Evolutionary conservation across 2,113 vertebrate species (phyloP), one percentile per base, ranked within the genome.

Genomic region (Malurus cyaneus): DNA sequence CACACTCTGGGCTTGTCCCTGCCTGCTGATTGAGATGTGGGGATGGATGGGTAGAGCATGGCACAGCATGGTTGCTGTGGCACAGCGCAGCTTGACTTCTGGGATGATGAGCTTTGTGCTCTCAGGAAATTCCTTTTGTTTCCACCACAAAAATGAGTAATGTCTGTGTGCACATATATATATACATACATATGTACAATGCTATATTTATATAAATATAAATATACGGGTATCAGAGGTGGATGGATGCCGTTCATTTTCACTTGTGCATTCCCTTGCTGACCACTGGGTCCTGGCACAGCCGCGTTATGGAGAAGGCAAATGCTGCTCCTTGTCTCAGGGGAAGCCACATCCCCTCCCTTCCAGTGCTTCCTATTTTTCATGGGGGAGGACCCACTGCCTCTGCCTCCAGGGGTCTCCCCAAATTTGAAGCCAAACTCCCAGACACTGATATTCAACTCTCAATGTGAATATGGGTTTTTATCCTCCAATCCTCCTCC

Each of bases 231-330:
- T 18, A 62, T 46, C 11, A 1, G 7, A 41, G 15, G 28, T 10
- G 6, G 26, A 39, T 31, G 39, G 39, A 36, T 10, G 17, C 16
- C 0, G 0, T 18, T 47, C 3, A 0, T 52, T 80, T 61, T 16
- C 56, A 34, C 24, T 25, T 61, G 29, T 12, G 16, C 18, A 29
- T 8, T 6, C 19, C 2, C 44, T 66, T 39, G 13, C 26, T 77
- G n/a, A 15, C 26, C 1, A 1, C 23, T 28, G 17, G 15, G 18
- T 77, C 41, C 73, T 0, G 0, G 26, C 70, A 59, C 8, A 20
- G 41, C 54, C 1, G 3, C 16, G 25, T 24, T 1, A 2, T 46
- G n/a, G 16, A 47, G 14, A 32, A 20, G 47, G 19, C 6, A 15
- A 26, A 21, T n/a, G 14, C 34, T 77, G 29, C 53, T 47, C 23